Conservation (phyloP, 2,113 vertebrate species). For the Hypomesus transpacificus region DNA sequence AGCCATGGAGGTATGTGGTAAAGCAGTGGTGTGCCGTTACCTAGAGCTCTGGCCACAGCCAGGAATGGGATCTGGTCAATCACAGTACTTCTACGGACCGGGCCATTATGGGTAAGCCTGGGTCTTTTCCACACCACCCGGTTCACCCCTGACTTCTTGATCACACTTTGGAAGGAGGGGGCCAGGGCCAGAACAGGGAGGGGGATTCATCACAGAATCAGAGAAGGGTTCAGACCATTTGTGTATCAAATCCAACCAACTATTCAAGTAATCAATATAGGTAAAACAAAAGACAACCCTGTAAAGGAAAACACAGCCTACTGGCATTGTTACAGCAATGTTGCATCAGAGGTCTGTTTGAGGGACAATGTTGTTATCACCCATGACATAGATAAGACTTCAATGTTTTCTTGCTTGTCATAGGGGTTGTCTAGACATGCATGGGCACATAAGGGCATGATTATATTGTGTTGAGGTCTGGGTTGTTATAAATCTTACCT, state of each 20-base stretch:
- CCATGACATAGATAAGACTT: conserved; percentile 2
- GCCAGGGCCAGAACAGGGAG: conserved; percentile 3
- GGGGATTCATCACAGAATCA: not conserved
- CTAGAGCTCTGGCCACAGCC: conserved; percentile 88
- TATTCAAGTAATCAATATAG: too few relatives aligned
- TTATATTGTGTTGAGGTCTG: not conserved
- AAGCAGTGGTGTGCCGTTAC: conserved; percentile 38
- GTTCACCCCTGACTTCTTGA: conserved; percentile 97
- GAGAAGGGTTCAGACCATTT: not conserved
- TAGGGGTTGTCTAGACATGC: not conserved
- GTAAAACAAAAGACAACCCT: too few relatives aligned
- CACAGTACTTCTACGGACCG: conserved; percentile 90
- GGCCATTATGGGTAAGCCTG: conserved; percentile 88
- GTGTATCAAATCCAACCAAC: too few relatives aligned
- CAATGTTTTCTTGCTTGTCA: not conserved
- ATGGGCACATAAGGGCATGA: not conserved
- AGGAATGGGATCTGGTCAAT: conserved; percentile 97
- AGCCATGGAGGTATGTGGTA: conserved; percentile 57
- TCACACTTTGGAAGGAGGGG: conserved; percentile 74
- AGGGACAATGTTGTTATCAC: not conserved
- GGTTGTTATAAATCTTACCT: conserved; percentile 73
- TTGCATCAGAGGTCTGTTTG: not conserved
- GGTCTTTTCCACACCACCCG: conserved; percentile 97
- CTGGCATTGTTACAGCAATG: not conserved
- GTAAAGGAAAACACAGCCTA: too few relatives aligned